phyloP scores from a whole-genome alignment of 2,113 vertebrate species.

The Corythornis cristatus region DNA sequence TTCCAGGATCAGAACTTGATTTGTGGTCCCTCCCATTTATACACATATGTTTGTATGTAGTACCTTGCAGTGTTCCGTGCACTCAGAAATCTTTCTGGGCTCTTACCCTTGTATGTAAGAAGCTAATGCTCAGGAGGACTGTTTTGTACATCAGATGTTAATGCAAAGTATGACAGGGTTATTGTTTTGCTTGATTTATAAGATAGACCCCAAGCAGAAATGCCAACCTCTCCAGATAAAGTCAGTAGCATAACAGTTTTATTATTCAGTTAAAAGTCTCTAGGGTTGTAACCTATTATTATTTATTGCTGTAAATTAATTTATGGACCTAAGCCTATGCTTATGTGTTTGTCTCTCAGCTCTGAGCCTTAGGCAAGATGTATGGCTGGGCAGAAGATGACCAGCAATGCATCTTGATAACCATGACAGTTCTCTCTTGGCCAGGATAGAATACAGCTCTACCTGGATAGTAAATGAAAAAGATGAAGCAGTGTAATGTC shows the following conservation, averaged over 20 bases:
- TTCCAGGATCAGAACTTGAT: neutral
- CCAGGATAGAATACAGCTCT: neutral
- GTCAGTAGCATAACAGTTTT: neutral
- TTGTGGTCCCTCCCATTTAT: neutral
- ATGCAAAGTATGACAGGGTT: neutral
- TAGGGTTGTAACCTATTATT: neutral
- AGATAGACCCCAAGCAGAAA: neutral
- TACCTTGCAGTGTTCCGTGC: neutral
- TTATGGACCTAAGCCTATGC: neutral
- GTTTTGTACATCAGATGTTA: neutral
- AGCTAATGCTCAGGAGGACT: neutral
- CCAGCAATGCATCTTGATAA: constrained; percentile 29
- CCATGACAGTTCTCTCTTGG: neutral
- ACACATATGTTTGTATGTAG: neutral
- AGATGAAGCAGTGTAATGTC: neutral
- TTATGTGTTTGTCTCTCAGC: neutral
- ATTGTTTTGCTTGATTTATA: neutral
- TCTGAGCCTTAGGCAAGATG: constrained; percentile 31
- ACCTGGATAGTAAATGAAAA: neutral
- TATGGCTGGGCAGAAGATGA: neutral
- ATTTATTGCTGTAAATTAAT: constrained; percentile 6
- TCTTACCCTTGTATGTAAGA: neutral
- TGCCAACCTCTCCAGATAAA: neutral
- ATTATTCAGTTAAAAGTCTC: neutral
- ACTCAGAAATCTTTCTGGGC: neutral